A percentile compares a stretch with the other conserved stretches of the same genome.
Conservation (phyloP, 2,797 vertebrate genomes). For the Psittacula echo region DNA sequence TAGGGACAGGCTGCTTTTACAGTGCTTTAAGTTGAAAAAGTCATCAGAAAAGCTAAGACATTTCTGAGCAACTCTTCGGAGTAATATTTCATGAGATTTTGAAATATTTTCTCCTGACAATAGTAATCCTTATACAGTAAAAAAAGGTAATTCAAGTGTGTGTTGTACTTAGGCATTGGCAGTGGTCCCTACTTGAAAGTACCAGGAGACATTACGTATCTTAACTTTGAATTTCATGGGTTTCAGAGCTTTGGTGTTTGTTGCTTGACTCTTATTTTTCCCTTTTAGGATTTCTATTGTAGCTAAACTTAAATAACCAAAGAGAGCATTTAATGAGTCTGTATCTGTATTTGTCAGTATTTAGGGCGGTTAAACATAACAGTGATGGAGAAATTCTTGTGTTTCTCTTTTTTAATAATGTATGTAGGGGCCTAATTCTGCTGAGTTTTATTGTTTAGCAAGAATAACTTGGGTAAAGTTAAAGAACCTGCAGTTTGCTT, state of each 20-base stretch:
- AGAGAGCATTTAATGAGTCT: not conserved
- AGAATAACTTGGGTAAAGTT: not conserved
- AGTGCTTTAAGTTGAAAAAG: not conserved
- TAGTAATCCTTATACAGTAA: not conserved
- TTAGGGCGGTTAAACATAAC: not conserved
- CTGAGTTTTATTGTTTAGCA: not conserved
- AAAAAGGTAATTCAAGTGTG: not conserved
- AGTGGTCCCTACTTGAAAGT: not conserved
- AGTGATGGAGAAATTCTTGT: not conserved
- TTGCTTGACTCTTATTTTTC: not conserved
- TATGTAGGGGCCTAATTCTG: constrained; percentile 10
- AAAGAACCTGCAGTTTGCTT: not conserved
- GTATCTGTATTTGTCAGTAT: not conserved
- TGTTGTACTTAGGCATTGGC: not conserved
- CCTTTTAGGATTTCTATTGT: not conserved
- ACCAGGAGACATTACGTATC: not conserved
- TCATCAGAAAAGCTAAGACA: not conserved
- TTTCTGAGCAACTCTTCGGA: not conserved
- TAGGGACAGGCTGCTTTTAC: not conserved
- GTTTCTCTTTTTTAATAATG: constrained; percentile 25
- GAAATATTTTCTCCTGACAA: not conserved
- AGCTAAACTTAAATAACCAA: not conserved
- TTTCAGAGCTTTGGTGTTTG: not conserved
- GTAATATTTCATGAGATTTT: not conserved
- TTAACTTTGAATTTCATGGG: not conserved